These are phyloP conservation scores for Perca flavescens DNA, from an alignment of 2,113 vertebrate species.

Conservation along the genomic window DNA sequence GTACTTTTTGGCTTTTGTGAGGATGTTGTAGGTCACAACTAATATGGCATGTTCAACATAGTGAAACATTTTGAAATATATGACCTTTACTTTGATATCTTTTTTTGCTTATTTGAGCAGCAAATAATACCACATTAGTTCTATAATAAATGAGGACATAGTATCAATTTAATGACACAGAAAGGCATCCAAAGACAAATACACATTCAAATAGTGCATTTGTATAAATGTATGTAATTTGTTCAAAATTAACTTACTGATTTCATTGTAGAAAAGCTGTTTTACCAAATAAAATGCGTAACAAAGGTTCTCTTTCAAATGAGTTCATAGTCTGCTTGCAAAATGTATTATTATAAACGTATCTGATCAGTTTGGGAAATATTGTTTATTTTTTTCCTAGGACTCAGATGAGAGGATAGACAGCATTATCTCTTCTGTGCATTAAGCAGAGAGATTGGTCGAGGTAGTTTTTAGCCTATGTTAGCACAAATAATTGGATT, in stretches of 20 bases:
- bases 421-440: background rate
- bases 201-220: background rate
- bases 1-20: conserved; percentile 19
- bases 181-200: background rate
- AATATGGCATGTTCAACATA: background rate
- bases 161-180: background rate
- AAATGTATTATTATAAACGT: background rate
- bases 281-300: background rate
- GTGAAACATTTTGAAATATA: background rate
- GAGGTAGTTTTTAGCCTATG: background rate
- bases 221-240: background rate
- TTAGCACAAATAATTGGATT: background rate
- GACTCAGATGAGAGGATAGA: background rate
- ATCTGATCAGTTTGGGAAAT: background rate
- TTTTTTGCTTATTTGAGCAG: background rate
- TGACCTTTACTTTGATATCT: background rate
- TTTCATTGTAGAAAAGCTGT: background rate
- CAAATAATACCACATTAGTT: background rate
- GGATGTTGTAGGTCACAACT: background rate
- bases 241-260: background rate
- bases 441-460: background rate
- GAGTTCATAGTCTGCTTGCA: background rate
- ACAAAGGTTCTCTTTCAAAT: background rate
- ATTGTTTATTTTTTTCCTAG: background rate
- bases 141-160: background rate